Evolutionary conservation across 2,797 vertebrate species (phyloP), one percentile per base, ranked within the genome.

Genomic region (Phoeniculus purpureus): DNA sequence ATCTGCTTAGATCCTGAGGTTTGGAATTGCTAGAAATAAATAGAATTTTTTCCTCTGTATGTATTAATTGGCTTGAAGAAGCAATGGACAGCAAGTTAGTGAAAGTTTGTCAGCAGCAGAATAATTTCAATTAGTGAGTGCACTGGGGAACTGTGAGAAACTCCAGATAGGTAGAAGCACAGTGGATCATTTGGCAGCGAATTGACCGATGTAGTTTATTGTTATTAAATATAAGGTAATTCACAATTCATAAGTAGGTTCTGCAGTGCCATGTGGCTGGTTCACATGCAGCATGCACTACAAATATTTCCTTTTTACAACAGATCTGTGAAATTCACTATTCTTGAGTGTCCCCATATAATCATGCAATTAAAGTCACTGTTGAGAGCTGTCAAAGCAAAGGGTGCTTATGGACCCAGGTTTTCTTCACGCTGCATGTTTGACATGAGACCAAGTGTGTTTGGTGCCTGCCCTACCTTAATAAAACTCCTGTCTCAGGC

Each of bases 81-180:
- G 71, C 75, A 88, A 47, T 22, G 60, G 90, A 34, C 78, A 89
- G 59, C 26, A 87, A 64, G 32, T 81, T 83, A 84, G 68, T 52
- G 61, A 80, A 89, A 83, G 86, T 92, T 90, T 90, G 78, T 78
- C 86, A 90, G 48, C 25, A 91, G 84, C 86, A 90, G 88, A 93
- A 92, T 89, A 76, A 34, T 90, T 95, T 95, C 91, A 95, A 87
- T 92, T 93, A 95, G 73, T n/a, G 62, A 93, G 87, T 87, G 81
- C 93, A 89, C 84, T 89, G 90, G 90, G 95, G 90, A 85, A 82
- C 10, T 8, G 14, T 88, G 79, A 92, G 88, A 61, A 95, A 87
- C 81, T 90, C 90, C 93, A 95, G 94, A 87, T 15, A 94, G 86
- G 61, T 21, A 15, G 1, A 18, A 85, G 55, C 85, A 77, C 68